A percentile compares a stretch with the other conserved stretches of the same genome.
These are phyloP conservation scores for Atrina japonica DNA, from an alignment of 2,888 invertebrate genomes.

Conservation along the genomic window DNA sequence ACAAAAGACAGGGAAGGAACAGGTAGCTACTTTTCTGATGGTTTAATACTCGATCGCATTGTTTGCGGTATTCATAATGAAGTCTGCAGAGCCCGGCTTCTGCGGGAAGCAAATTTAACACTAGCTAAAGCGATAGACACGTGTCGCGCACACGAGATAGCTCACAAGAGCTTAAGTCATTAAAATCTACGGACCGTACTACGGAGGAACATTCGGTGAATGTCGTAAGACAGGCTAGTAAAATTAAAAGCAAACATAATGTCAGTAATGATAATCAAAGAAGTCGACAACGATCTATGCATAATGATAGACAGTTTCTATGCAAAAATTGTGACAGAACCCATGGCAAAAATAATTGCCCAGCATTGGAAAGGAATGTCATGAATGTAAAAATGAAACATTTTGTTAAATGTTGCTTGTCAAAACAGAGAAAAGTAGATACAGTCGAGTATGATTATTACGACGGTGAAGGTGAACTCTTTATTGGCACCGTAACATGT, in stretches of 20 bases:
- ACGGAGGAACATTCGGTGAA: conserved; percentile 9
- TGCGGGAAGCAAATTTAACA: conserved; percentile 24
- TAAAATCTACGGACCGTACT: not conserved
- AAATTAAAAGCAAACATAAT: not conserved
- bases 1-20: conserved; percentile 19
- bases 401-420: conserved; percentile 16
- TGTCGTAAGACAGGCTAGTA: not conserved
- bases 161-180: conserved; percentile 16
- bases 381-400: conserved; percentile 19
- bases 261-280: not conserved
- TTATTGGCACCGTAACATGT: not conserved
- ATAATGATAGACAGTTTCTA: not conserved
- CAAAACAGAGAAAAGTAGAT: not conserved
- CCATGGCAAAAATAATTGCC: conserved; percentile 26
- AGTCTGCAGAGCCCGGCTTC: conserved; percentile 4
- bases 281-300: not conserved
- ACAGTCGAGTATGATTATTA: not conserved
- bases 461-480: not conserved
- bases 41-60: conserved; percentile 2
- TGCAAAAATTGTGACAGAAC: conserved; percentile 34
- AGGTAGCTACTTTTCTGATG: conserved; percentile 26
- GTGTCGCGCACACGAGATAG: conserved; percentile 27
- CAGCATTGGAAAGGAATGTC: conserved; percentile 35
- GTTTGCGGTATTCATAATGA: conserved; percentile 1
- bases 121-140: conserved; percentile 20